Evolutionary conservation across 2,113 vertebrate genomes (phyloP), one percentile per base, ranked within the genome.

Genomic region (Psilopsiagon aymara): DNA sequence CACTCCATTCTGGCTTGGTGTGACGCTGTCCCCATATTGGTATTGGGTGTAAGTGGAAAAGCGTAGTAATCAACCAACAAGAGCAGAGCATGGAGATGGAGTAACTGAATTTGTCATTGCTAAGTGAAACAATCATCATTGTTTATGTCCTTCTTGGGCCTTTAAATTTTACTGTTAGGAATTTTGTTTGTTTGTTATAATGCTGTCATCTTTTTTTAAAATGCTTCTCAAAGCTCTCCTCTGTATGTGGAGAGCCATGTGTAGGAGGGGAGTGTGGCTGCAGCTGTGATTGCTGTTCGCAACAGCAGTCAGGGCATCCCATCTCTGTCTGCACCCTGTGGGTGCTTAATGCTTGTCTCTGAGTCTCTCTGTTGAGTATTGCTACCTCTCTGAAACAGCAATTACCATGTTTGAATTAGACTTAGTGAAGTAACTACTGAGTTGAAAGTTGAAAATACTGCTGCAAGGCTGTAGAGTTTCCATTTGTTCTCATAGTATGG

Each of bases 161-260:
- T 80, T 92, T 87, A 44, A 28, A 70, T 81, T 69, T 83, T 69
- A 17, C 49, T 29, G 3, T 37, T n/a, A 69, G 21, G 10, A 11
- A 57, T 92, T 94, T 86, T 88, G 5, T 29, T 80, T 47, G 41
- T 64, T 43, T 76, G 29, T 27, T 27, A 55, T 69, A 37, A 23
- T 29, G 6, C 62, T 37, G 6, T n/a, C 6, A 7, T 27, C 29
- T 52, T 55, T 67, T 52, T 53, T 69, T 62, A 1, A 80, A 71
- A 10, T 31, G 7, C 13, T 66, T 60, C 46, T 87, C 46, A 17
- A 39, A 47, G 1, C 4, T 64, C 3, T 13, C 7, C 13, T 52
- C 28, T 0, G 0, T 33, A 13, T 0, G 0, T 35, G 11, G 14
- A 2, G 20, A 63, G 33, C 46, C 1, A 0, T 21, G 6, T 29